phyloP scores from a whole-genome alignment of 2,888 invertebrate species.

The Arrhopalites spinosus region DNA sequence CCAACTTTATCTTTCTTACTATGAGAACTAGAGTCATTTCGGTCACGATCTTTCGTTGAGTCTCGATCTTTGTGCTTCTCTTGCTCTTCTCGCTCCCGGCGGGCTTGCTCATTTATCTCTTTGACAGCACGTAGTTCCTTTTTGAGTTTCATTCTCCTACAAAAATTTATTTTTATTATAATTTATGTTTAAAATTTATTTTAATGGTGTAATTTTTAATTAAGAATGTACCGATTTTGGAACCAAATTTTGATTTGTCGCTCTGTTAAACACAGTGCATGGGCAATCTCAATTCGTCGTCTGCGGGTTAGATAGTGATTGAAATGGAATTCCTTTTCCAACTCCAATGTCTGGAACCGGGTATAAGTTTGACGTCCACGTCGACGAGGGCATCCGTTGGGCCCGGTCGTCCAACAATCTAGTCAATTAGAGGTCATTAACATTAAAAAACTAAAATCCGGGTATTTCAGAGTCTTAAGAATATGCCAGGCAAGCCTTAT shows the following conservation, averaged over 20 bases:
- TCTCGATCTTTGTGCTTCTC: constrained; percentile 89
- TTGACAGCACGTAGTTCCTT: constrained; percentile 92
- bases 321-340: constrained; percentile 98
- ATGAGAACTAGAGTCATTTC: constrained; percentile 34
- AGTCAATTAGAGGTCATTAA: constrained; percentile 32
- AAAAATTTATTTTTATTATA: too few species aligned
- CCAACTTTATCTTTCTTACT: constrained; percentile 27
- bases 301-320: constrained; percentile 96
- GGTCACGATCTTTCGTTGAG: constrained; percentile 68
- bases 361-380: constrained; percentile 97
- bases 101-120: constrained; percentile 92
- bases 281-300: constrained; percentile 95
- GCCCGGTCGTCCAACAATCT: constrained; percentile 69
- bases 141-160: constrained; percentile 93
- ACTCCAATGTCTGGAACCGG: constrained; percentile 94
- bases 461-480: too few species aligned
- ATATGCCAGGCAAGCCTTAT: too few species aligned
- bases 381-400: constrained; percentile 91
- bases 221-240: too few species aligned
- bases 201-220: too few species aligned
- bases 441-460: too few species aligned
- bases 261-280: constrained; percentile 93
- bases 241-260: constrained; percentile 96
- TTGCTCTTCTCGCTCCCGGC: constrained; percentile 87
- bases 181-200: too few species aligned